Conservation (phyloP, 2,888 invertebrate genomes). For the Nephrotoma guestfalica region DNA sequence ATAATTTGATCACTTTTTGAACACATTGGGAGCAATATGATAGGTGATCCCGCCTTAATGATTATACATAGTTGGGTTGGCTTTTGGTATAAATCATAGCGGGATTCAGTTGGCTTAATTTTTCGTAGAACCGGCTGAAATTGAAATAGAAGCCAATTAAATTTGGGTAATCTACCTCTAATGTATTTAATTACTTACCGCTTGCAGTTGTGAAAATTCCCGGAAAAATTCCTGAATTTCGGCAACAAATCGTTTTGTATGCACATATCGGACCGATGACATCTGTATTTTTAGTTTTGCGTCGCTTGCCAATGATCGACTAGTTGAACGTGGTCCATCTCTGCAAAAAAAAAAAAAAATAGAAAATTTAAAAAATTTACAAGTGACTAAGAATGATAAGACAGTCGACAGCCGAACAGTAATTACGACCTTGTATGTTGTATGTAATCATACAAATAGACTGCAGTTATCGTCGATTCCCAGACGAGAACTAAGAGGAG, state of each 20-base stretch:
- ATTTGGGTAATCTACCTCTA: not conserved
- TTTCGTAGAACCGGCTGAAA: slow-evolving; percentile 26
- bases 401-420: too few species aligned
- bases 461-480: too few species aligned
- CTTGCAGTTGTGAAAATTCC: slow-evolving; percentile 71
- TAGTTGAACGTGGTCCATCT: slow-evolving; percentile 6
- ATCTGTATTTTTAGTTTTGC: slow-evolving; percentile 45
- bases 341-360: not conserved
- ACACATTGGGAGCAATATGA: slow-evolving; percentile 75
- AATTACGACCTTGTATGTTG: too few species aligned
- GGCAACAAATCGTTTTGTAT: slow-evolving; percentile 83
- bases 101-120: slow-evolving; percentile 23
- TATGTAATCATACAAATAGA: too few species aligned
- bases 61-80: slow-evolving; percentile 27
- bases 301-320: slow-evolving; percentile 20
- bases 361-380: not conserved
- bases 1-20: slow-evolving; percentile 63
- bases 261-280: slow-evolving; percentile 85
- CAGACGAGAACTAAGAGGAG: too few species aligned
- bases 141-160: not conserved
- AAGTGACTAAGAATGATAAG: too few species aligned
- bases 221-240: slow-evolving; percentile 77
- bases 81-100: slow-evolving; percentile 20
- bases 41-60: slow-evolving; percentile 45
- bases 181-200: slow-evolving; percentile 46